phyloP scores from a whole-genome alignment of 2,113 vertebrate species.

The Ariopsis seemanni region DNA sequence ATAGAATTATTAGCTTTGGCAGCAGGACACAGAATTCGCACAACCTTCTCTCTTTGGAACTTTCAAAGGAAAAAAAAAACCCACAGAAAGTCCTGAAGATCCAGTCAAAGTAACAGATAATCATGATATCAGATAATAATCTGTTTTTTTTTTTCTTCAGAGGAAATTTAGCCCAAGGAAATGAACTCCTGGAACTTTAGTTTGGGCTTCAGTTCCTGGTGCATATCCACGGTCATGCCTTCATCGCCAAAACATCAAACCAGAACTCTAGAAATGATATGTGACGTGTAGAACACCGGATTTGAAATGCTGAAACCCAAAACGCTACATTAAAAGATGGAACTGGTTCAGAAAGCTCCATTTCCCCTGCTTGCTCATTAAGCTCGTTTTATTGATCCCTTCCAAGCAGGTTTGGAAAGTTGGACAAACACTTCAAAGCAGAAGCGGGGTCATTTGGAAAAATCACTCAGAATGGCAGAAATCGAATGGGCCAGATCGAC shows the following conservation, averaged over 20 bases:
- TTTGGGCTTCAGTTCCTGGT: not conserved
- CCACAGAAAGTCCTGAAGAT: not conserved
- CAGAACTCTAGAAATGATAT: not conserved
- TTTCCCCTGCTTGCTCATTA: not conserved
- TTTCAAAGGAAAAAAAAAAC: not conserved
- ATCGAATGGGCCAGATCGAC: too few species aligned
- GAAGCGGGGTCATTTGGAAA: not conserved
- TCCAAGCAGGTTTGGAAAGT: not conserved
- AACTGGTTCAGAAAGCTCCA: not conserved
- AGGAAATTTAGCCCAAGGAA: not conserved
- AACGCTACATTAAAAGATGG: not conserved
- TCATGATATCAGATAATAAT: slow-evolving; percentile 6
- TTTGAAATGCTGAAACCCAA: not conserved
- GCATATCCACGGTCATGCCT: not conserved
- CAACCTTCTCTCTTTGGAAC: not conserved
- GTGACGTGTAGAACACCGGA: not conserved
- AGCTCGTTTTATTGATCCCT: not conserved
- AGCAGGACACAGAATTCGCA: not conserved
- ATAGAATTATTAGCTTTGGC: slow-evolving; percentile 35
- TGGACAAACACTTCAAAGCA: not conserved
- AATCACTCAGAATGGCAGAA: too few species aligned
- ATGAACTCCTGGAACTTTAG: not conserved
- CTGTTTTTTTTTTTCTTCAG: not conserved
- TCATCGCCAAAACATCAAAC: not conserved
- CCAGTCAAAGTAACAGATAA: not conserved